Evolutionary conservation across 2,113 vertebrate species (phyloP).

Genomic region (Pachycephala philippinensis): DNA sequence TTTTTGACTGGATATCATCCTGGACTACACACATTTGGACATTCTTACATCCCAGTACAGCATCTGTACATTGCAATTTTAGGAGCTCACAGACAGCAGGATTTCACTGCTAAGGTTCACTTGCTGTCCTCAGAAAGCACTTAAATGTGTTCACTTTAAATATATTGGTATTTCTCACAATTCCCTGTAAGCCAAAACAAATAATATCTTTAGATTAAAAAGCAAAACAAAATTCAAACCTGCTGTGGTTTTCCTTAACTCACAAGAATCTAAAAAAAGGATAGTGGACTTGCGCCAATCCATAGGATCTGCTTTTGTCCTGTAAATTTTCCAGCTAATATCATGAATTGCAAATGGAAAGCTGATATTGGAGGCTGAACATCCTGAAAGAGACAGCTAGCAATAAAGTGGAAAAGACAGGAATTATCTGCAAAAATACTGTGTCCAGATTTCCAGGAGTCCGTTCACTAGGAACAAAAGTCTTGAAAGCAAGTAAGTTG

Average conservation of each 20-base stretch:
- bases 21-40: neutral
- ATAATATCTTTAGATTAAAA: slow-evolving; percentile 9
- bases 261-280: neutral
- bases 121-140: slow-evolving; percentile 16
- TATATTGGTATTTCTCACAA: neutral
- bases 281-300: neutral
- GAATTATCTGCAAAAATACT: neutral
- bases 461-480: neutral
- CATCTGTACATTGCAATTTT: neutral
- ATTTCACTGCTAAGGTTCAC: neutral
- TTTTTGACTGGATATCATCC: neutral
- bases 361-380: neutral
- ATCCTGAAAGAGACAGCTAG: neutral
- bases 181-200: slow-evolving; percentile 7
- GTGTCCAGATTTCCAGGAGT: neutral
- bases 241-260: neutral
- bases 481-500: neutral
- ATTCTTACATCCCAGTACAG: neutral
- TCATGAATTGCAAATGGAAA: neutral
- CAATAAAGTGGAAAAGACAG: neutral
- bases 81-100: neutral
- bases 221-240: slow-evolving; percentile 13
- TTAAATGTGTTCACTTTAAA: neutral
- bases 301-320: neutral
- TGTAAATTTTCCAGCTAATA: neutral